Base-by-base conservation (phyloP, 2,888 invertebrate genomes). In the Stenodera caucasica region DNA sequence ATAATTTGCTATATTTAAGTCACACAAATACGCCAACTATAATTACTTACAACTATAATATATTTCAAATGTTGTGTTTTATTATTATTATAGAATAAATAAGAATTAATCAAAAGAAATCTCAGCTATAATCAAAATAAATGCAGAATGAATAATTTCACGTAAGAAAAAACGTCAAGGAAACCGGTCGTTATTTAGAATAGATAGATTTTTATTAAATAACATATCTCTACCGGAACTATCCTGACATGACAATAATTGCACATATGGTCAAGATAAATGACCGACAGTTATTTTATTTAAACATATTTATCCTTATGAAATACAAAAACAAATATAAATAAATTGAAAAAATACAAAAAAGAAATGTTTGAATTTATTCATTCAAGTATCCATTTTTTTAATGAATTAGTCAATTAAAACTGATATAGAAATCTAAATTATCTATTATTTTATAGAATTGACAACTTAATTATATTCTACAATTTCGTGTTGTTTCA, bases 201-300 rank as follows among this genome's bases (percentile, higher is more conserved):
- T 37, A 15, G 18, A 18, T 40, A 9, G 40, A 40, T 40, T 45
- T 45, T 45, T 45, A 4, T 23, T 45, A 21, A 23, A 45, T 23
- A 23, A 45, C 45, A n/a, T 45, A 45, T 45, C 45, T 45, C 23
- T 45, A 45, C 45, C 21, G 45, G 45, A 45, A 45, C 45, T 45
- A 45, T 21, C 23, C 45, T 23, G 45, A 45, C 45, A 45, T 45
- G 23, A 45, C 23, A 23, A 23, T 45, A 45, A 45, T 45, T 45
- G 21, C 45, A 45, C 45, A 45, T 45, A 45, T 45, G 45, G 45
- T 45, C 45, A 45, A 45, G 45, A 45, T 45, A 45, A 45, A 45
- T n/a, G 45, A 12, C 21, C 45, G 18, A 45, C 45, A 45, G 45
- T 45, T 45, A 45, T 23, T 45, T 45, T 23, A n/a, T 23, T 45